phyloP scores from a whole-genome alignment of 1,140 invertebrate species.

The Apis cerana region DNA sequence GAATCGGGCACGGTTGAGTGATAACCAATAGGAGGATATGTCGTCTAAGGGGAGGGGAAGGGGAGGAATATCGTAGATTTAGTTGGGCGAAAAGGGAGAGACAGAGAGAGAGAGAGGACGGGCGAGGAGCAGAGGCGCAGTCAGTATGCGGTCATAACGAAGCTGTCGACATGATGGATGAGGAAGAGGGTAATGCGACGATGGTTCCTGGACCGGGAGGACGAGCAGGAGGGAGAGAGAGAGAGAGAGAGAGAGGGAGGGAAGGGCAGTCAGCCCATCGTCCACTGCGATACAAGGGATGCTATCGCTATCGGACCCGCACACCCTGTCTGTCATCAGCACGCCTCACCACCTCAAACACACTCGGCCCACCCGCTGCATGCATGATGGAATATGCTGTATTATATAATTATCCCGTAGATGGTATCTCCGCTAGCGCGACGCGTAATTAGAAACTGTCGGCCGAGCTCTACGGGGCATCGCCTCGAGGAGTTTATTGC shows the following conservation, averaged over 20 bases:
- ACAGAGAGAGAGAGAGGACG: conserved; percentile 41
- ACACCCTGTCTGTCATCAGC: conserved; percentile 78
- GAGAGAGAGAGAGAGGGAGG: too few relatives aligned
- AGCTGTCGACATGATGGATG: conserved; percentile 79
- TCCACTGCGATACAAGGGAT: conserved; percentile 74
- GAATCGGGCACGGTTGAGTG: conserved; percentile 20
- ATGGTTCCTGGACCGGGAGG: conserved; percentile 70
- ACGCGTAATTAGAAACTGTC: conserved; percentile 72
- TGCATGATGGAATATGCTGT: conserved; percentile 73
- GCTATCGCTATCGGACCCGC: conserved; percentile 76
- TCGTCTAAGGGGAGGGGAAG: conserved; percentile 17
- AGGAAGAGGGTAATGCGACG: conserved; percentile 70
- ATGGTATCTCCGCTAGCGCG: conserved; percentile 65
- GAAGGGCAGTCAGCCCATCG: conserved; percentile 64
- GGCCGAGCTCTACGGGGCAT: conserved; percentile 33
- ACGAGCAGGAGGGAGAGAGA: conserved; percentile 51
- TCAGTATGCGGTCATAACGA: conserved; percentile 77
- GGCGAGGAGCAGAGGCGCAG: conserved; percentile 54
- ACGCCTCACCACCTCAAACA: conserved; percentile 78
- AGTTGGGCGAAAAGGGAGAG: conserved; percentile 59
- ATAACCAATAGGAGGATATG: conserved; percentile 25
- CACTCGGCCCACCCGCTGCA: conserved; percentile 70
- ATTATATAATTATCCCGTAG: conserved; percentile 73
- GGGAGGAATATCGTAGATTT: conserved; percentile 56
- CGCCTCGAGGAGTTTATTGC: conserved; percentile 42